Percentiles rank a stretch among this genome's conserved stretches.
Evolutionary conservation across 2,797 vertebrate species (phyloP).

Genomic region (Mus caroli): DNA sequence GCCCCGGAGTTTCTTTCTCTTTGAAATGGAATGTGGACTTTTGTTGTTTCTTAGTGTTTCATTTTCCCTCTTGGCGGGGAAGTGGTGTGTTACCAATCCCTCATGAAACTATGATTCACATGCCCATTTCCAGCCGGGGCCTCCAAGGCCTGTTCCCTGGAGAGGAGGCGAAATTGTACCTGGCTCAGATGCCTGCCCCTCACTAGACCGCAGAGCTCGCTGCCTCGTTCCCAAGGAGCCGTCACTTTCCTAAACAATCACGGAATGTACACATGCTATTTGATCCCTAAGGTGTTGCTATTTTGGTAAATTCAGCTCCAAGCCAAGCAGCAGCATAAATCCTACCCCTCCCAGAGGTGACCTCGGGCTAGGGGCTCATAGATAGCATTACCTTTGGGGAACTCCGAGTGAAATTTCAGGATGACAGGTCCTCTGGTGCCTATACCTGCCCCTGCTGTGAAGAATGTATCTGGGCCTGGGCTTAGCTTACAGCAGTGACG

Average conservation of each 20-base stretch:
- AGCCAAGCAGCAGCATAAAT: neutral
- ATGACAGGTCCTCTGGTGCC: rapidly evolving
- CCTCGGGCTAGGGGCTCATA: neutral
- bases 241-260: constrained; percentile 4
- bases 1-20: neutral
- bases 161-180: constrained; percentile 11
- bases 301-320: constrained; percentile 4
- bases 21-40: constrained; percentile 62
- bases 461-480: no score
- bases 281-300: constrained; percentile 19
- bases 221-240: neutral
- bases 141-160: neutral
- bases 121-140: constrained; percentile 41
- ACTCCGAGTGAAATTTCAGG: constrained; percentile 31
- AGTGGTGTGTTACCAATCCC: constrained; percentile 28
- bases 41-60: constrained; percentile 48
- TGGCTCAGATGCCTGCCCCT: neutral
- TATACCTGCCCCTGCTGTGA: neutral
- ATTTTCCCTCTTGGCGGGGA: constrained; percentile 39
- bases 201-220: neutral
- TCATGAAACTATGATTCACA: constrained; percentile 29
- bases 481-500: neutral
- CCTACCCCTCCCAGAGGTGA: neutral
- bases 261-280: neutral
- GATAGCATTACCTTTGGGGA: constrained; percentile 16